Evolutionary conservation across 2,888 invertebrate genomes (phyloP), one percentile per base, ranked within the genome.

Genomic region (Fragum whitleyi): DNA sequence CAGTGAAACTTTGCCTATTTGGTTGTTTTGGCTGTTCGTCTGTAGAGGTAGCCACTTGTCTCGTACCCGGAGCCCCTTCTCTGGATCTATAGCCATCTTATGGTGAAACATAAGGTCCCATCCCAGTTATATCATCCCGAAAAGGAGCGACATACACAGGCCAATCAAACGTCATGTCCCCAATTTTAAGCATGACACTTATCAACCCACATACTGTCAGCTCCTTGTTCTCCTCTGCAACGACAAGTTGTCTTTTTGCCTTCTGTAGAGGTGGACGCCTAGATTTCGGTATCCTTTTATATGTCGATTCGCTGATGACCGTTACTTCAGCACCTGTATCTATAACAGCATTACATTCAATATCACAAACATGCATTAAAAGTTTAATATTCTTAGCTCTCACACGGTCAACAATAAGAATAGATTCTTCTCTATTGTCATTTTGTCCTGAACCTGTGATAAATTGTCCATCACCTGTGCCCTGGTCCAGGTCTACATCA

Each of bases 71-170:
- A 79, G 23, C 26, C 79, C 79, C 42, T 67, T 72, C 23, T 47
- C 55, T n/a, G 79, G 72, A 28, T 76, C 69, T 14, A 79, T 71
- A 6, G 72, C 71, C 11, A 78, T 28, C 16, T 79, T 68, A 19
- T 62, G 36, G n/a, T 71, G 65, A 55, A 53, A 51, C 14, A 77
- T 62, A 0, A 80, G 23, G 69, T 83, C 79, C 61, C 65, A 72
- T 16, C 74, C 80, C 0, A 83, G 62, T 16, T 80, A 28, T 16
- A 3, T 71, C 57, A 57, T 83, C 77, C 6, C 59, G 21, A 2
- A 75, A 74, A 2, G 79, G 83, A 1, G 79, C 83, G 1, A 79
- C 74, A 74, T 74, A 71, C 36, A 83, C 74, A n/a, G 51, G 36
- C 75, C 74, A 77, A 1, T 39, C 55, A 70, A 73, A 73, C 5